Conservation (phyloP, 2,888 invertebrate species). For the Drosophila paranaensis region DNA sequence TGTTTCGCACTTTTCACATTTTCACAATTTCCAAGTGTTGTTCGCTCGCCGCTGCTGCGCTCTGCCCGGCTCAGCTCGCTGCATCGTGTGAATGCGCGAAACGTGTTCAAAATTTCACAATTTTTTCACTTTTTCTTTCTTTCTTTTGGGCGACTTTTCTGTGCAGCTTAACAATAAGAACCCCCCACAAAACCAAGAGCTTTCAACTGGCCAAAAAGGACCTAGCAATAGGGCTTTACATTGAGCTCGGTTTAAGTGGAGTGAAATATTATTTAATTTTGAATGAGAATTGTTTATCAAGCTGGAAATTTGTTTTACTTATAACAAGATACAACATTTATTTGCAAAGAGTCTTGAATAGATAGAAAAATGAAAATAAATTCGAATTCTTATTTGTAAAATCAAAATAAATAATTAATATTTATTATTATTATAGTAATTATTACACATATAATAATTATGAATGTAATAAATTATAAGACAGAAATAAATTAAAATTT, state of each 20-base stretch:
- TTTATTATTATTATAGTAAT: too few species aligned
- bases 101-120: slow-evolving; percentile 37
- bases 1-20: slow-evolving; percentile 31
- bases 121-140: background rate
- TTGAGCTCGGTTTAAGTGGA: background rate
- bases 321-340: too few species aligned
- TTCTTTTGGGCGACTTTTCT: background rate
- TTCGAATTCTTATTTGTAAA: too few species aligned
- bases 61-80: background rate
- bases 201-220: background rate
- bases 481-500: too few species aligned
- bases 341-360: too few species aligned
- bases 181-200: background rate
- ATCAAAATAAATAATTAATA: too few species aligned
- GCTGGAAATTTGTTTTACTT: too few species aligned
- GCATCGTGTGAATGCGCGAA: slow-evolving; percentile 1
- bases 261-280: background rate
- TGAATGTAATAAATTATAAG: too few species aligned
- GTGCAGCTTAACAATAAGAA: slow-evolving; percentile 13
- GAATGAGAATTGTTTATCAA: too few species aligned
- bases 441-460: too few species aligned
- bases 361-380: too few species aligned
- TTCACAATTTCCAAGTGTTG: slow-evolving; percentile 8
- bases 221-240: background rate
- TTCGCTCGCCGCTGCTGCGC: background rate